phyloP scores from a whole-genome alignment of 2,113 vertebrate species.

The Xiphophorus maculatus region DNA sequence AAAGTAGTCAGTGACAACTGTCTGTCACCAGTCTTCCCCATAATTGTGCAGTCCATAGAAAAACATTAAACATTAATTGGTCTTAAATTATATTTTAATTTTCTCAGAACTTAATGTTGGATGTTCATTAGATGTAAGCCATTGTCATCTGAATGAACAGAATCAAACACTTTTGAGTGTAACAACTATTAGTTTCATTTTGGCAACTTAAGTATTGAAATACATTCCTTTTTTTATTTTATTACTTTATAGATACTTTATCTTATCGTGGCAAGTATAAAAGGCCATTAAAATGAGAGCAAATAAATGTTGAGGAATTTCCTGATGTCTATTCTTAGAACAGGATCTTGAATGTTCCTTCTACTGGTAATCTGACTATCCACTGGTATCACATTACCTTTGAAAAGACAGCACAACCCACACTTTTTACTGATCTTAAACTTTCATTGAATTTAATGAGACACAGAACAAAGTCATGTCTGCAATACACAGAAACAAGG shows the following conservation, averaged over 20 bases:
- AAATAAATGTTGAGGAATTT: constrained; percentile 9
- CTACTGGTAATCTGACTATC: not conserved
- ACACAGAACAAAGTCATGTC: not conserved
- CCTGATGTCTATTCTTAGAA: not conserved
- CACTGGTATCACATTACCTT: not conserved
- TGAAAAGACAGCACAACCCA: not conserved
- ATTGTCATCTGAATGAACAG: not conserved
- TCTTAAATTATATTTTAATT: too few relatives aligned
- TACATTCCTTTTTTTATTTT: not conserved
- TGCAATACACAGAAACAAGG: not conserved
- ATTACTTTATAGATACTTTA: not conserved
- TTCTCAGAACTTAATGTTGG: too few relatives aligned
- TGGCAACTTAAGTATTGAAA: not conserved
- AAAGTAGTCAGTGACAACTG: not conserved
- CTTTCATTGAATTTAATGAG: too few relatives aligned
- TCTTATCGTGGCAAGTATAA: not conserved
- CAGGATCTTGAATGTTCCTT: constrained; percentile 45
- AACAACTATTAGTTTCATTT: not conserved
- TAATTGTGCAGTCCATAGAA: not conserved
- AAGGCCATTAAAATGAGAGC: not conserved
- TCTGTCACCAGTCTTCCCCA: not conserved
- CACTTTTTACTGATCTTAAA: not conserved
- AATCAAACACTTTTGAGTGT: not conserved
- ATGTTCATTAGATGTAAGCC: too few relatives aligned
- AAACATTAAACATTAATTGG: not conserved